Evolutionary conservation across 2,113 vertebrate genomes (phyloP).

Genomic region (Pongo pygmaeus): DNA sequence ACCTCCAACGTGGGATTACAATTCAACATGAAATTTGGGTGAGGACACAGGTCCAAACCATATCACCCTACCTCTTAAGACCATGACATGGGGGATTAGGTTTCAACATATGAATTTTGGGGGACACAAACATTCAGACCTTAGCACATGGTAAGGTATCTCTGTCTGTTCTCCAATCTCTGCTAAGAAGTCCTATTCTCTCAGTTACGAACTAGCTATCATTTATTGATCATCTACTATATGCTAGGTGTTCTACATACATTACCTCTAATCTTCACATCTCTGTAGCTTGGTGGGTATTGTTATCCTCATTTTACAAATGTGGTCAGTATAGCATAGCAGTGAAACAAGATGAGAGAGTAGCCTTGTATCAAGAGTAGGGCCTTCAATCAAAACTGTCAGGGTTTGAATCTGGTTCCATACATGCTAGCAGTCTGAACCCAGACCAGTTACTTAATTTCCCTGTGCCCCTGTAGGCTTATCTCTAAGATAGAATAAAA

Average conservation of each 20-base stretch:
- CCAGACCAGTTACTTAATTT: neutral
- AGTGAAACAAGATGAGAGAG: neutral
- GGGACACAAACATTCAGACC: neutral
- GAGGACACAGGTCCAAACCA: too few species aligned
- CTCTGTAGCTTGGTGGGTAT: neutral
- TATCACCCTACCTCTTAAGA: neutral
- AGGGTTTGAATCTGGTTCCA: neutral
- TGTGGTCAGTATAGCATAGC: neutral
- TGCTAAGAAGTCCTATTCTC: neutral
- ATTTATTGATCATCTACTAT: neutral
- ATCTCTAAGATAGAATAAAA: neutral
- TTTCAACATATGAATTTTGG: neutral
- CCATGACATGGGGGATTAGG: too few species aligned
- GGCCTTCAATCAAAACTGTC: neutral
- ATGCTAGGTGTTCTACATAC: neutral
- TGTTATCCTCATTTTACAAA: neutral
- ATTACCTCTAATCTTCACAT: neutral
- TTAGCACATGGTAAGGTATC: neutral
- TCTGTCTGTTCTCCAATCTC: neutral
- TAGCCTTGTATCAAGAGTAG: neutral
- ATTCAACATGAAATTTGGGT: too few species aligned
- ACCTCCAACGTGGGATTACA: too few species aligned
- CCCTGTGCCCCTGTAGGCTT: neutral
- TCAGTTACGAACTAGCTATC: neutral
- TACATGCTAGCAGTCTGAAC: neutral